Evolutionary conservation across 1,140 invertebrate genomes (phyloP), one percentile per base, ranked within the genome.

Genomic region (Apis mellifera): DNA sequence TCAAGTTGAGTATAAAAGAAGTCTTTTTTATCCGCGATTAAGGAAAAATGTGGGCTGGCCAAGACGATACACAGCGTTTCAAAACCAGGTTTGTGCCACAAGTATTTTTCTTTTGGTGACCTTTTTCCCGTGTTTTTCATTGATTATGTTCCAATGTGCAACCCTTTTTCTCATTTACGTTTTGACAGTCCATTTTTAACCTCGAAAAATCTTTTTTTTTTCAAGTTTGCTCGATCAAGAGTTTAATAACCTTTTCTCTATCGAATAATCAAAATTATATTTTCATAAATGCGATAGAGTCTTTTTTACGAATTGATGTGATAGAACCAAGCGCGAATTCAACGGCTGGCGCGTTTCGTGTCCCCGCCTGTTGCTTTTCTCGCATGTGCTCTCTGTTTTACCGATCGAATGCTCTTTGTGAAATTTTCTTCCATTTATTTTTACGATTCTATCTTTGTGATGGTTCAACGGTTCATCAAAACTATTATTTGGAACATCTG

Each of bases 61-160:
- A 93, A 77, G 92, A 93, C 84, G 91, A 93, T 82, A 92, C 92
- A 78, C 90, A 91, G 71, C 89, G 89, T 79, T 93, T 92, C 82
- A 93, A 93, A 88, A 93, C 92, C 90, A 92, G 92, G 92, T 93
- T 81, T 8, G 82, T 79, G 32, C 9, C n/a, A 23, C 54, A 9
- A 42, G 7, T 52, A n/a, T 19, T 48, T 32, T 23, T 66, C 21
- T 65, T 11, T n/a, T 17, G 26, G 50, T 21, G n/a, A 83, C 62
- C 71, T 85, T 71, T 23, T 55, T 32, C 12, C 52, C 66, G 26
- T 32, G n/a, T 71, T 52, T 57, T 71, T 32, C 50, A n/a, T 68
- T 21, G 19, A 66, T 66, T 32, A 19, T 19, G 19, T 17, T 32
- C 2, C 3, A 21, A 21, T 2, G 19, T n/a, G 7, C 15, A 9